Evolutionary conservation across 2,888 invertebrate species (phyloP), one percentile per base, ranked within the genome.

Genomic region (Clepsis dumicolana): DNA sequence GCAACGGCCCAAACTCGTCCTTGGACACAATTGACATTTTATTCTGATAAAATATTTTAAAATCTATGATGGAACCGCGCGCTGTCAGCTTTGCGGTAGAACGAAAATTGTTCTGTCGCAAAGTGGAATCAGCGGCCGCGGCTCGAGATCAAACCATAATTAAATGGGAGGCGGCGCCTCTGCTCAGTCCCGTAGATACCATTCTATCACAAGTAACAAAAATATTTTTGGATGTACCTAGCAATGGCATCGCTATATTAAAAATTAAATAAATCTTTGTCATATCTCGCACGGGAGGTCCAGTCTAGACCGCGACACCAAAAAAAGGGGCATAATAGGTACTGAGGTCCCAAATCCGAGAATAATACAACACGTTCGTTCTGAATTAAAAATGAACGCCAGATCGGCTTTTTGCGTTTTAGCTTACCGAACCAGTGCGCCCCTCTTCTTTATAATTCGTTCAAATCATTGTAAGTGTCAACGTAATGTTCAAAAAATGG

Each of bases 1-100:
- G 48, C 27, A 38, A 65, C 71, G 35, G 72, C 77, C 77, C 79
- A 68, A 57, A 35, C 82, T 79, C 84, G 84, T 74, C 82, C 74
- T 80, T 84, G 74, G 81, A 82, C 57, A 75, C 87, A 86, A 87
- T 88, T 87, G 88, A 89, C 88, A 87, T 83, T 85, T 82, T 76
- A 75, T 82, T 87, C 85, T 84, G 88, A 88, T 89, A 89, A 85
- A 87, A 85, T 82, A 89, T 84, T 67, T 63, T 86, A 87, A 81
- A 88, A 81, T 86, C 86, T 90, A 90, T 80, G 81, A 83, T 82
- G 85, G 88, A 90, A 88, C 86, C 88, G 80, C 86, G 85, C 78
- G 72, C 71, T 70, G 72, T 72, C 71, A 68, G 73, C 76, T 72
- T 74, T 54, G 25, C 52, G 27, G 62, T 12, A 50, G 24, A 57